phyloP scores from a whole-genome alignment of 1,140 invertebrate genomes.

The Bathynomus jamesi region DNA sequence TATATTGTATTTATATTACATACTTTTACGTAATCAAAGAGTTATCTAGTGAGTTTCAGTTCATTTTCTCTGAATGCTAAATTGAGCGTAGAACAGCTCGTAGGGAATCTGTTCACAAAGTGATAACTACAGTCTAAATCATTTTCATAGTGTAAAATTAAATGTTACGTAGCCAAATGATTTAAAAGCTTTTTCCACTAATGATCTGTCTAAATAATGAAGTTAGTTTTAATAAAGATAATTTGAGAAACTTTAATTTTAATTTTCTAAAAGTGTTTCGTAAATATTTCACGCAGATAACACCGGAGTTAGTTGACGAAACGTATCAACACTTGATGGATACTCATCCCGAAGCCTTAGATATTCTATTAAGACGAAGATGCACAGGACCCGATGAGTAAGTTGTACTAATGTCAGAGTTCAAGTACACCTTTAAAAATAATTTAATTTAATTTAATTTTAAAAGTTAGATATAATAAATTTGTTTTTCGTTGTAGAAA shows the following conservation, averaged over 20 bases:
- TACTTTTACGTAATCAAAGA: too few relatives aligned
- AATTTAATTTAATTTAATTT: too few relatives aligned
- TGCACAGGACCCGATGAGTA: constrained; percentile 46
- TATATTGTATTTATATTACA: too few relatives aligned
- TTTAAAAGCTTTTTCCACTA: background rate
- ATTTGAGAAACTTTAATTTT: background rate
- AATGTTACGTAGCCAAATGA: background rate
- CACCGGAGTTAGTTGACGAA: constrained; percentile 71
- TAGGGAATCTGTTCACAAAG: too few relatives aligned
- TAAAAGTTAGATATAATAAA: too few relatives aligned
- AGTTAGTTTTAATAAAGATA: background rate
- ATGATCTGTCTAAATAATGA: constrained; percentile 2
- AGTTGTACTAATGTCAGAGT: constrained; percentile 8
- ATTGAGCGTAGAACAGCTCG: too few relatives aligned
- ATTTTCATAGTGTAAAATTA: too few relatives aligned
- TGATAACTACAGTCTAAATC: too few relatives aligned
- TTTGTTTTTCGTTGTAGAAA: too few relatives aligned
- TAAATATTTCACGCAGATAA: constrained; percentile 47
- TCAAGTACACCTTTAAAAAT: too few relatives aligned
- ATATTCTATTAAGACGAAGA: constrained; percentile 54
- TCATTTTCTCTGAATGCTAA: too few relatives aligned
- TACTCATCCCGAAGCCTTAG: constrained; percentile 65
- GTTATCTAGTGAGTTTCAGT: too few relatives aligned
- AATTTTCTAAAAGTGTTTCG: background rate
- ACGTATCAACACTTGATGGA: constrained; percentile 77